Base-by-base conservation (phyloP, 2,113 vertebrate species). In the Orcinus orca region DNA sequence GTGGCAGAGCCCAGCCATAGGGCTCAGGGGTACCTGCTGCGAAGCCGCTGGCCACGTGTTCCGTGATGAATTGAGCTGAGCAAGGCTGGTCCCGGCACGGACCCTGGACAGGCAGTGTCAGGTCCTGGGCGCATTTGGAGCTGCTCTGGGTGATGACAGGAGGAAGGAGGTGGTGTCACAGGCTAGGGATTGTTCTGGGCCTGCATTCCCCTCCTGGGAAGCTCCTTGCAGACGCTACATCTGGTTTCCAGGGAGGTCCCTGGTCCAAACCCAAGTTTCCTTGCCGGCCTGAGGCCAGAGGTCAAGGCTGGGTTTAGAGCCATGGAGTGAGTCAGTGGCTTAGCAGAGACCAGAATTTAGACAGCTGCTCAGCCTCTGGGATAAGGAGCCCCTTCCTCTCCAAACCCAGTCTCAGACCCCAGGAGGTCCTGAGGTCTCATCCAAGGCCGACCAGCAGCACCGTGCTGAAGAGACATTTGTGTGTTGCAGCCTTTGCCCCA, bases 231-330 rank as follows among this genome's bases (percentile, higher is more conserved):
- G 95, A 87, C 60, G 73, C 41, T 67, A 8, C 93, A 96, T 83
- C 55, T 97, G 50, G 76, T 98, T 98, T 98, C 93, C 70, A 95
- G 95, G 84, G 92, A 89, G 94, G 93, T 96, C 83, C 88, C 93
- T 97, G 90, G 74, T 92, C 65, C 23, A 21, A 58, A n/a, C 50
- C 70, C 92, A 93, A 70, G 86, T 97, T 97, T 97, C 84, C 89
- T 94, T 60, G 73, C 93, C 6, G 38, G 95, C 65, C 81, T 41
- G 60, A 96, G 94, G 94, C 97, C 63, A 38, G 70, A 84, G 88
- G 74, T 95, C 74, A 92, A 92, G 94, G 62, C 92, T 87, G 60
- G 55, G 63, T 92, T 79, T 58, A 47, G 97, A 95, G 74, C 74
- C 10, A 7, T 9, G 13, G 47, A 50, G 68, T 96, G 93, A 96